phyloP scores from a whole-genome alignment of 2,888 invertebrate genomes.

The Erannis defoliaria region DNA sequence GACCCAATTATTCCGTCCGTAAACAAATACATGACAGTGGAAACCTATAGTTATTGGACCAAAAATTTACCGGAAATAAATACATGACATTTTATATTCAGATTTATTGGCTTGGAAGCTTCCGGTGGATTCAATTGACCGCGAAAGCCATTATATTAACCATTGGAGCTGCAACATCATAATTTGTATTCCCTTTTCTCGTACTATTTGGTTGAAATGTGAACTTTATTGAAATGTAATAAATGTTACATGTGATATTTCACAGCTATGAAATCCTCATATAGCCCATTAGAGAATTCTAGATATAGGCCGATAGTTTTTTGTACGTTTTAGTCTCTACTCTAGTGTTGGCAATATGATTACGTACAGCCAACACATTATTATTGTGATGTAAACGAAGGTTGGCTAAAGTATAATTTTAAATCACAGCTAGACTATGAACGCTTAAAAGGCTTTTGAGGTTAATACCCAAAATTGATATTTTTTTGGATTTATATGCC shows the following conservation, averaged over 20 bases:
- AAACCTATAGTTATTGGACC: not conserved
- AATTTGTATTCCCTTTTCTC: conserved; percentile 41
- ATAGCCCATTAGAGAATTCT: not conserved
- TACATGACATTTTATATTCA: conserved; percentile 17
- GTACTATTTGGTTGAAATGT: not conserved
- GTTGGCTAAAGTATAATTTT: too few relatives aligned
- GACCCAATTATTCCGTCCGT: too few relatives aligned
- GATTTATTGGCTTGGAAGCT: conserved; percentile 34
- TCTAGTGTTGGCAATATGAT: too few relatives aligned
- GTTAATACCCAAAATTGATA: too few relatives aligned
- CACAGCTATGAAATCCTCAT: not conserved
- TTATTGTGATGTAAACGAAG: too few relatives aligned
- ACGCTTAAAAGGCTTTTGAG: too few relatives aligned
- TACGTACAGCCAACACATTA: too few relatives aligned
- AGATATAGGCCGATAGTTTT: too few relatives aligned
- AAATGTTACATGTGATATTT: not conserved
- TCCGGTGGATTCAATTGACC: conserved; percentile 47
- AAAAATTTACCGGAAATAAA: not conserved
- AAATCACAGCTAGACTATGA: too few relatives aligned
- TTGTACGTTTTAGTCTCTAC: too few relatives aligned
- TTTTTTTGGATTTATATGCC: too few relatives aligned
- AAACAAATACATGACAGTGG: conserved; percentile 5
- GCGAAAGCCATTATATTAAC: conserved; percentile 49
- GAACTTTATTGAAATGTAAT: not conserved
- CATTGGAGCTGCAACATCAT: conserved; percentile 46